Conservation (phyloP, 2,113 vertebrate species). For the Oriolus oriolus region DNA sequence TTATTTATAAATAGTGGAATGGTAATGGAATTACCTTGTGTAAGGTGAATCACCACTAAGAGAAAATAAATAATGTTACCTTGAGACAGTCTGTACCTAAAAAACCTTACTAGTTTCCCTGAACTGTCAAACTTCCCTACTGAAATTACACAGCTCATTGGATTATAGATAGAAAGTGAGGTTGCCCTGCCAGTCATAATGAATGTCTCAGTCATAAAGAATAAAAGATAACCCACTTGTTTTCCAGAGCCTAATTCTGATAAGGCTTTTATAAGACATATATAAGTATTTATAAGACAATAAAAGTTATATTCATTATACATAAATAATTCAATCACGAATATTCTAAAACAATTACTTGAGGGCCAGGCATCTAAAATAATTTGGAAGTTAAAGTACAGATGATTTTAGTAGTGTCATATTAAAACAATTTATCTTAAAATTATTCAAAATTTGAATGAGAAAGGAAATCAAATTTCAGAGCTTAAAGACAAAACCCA, state of each 20-base stretch:
- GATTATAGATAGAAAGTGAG: neutral
- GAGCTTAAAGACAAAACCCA: neutral
- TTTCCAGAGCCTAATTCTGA: neutral
- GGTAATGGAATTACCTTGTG: neutral
- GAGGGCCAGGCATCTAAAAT: neutral
- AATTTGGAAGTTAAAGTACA: neutral
- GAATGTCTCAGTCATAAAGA: neutral
- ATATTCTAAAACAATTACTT: neutral
- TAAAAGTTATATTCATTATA: neutral
- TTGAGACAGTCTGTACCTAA: neutral
- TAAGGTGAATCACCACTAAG: neutral
- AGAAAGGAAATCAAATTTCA: neutral
- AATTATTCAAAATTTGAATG: neutral
- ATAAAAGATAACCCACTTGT: neutral
- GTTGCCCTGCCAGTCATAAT: neutral
- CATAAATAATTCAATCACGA: neutral
- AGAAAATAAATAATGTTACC: neutral
- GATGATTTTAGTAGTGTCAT: neutral
- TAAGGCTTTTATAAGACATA: neutral
- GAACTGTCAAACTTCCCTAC: neutral
- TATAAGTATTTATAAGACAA: neutral
- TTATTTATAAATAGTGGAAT: neutral
- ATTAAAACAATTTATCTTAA: neutral
- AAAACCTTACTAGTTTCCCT: fast-evolving
- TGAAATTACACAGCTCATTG: neutral